Conservation (phyloP, 2,113 vertebrate genomes). For the Toxotes jaculatrix region DNA sequence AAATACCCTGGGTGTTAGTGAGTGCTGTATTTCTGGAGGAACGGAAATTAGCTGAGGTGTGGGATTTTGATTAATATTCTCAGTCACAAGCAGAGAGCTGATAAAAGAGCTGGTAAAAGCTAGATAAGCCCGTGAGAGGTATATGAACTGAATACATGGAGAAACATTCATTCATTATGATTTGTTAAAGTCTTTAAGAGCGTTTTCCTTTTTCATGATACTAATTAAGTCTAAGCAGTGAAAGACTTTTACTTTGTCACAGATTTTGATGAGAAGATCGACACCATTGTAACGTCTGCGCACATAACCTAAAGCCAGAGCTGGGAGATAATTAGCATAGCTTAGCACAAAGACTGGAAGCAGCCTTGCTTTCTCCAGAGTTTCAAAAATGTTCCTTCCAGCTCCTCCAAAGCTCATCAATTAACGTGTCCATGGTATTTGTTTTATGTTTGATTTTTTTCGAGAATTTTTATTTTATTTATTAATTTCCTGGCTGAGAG, state of each 20-base stretch:
- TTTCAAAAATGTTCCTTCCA: too few relatives aligned
- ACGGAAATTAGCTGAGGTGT: slow-evolving; percentile 65
- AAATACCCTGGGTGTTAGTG: slow-evolving; percentile 54
- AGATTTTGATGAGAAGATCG: too few relatives aligned
- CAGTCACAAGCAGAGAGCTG: slow-evolving; percentile 24
- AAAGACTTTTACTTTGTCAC: neutral
- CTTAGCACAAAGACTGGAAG: too few relatives aligned
- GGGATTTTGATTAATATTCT: slow-evolving; percentile 67
- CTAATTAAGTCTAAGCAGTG: neutral
- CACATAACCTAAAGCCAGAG: too few relatives aligned
- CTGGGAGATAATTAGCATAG: too few relatives aligned
- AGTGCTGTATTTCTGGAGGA: slow-evolving; percentile 65
- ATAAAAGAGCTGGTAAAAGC: slow-evolving; percentile 18
- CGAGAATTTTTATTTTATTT: too few relatives aligned
- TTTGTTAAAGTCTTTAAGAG: neutral
- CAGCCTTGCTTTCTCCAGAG: too few relatives aligned
- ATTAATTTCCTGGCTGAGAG: too few relatives aligned
- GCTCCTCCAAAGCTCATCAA: too few relatives aligned
- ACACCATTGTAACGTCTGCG: too few relatives aligned
- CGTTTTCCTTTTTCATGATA: neutral
- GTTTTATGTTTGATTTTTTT: too few relatives aligned
- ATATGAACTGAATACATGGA: neutral
- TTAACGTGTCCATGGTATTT: too few relatives aligned
- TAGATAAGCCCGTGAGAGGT: slow-evolving; percentile 5
- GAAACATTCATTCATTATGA: slow-evolving; percentile 2